These are phyloP conservation scores for Zaprionus tsacasi DNA, from an alignment of 1,140 invertebrate genomes.

Conservation along the genomic window DNA sequence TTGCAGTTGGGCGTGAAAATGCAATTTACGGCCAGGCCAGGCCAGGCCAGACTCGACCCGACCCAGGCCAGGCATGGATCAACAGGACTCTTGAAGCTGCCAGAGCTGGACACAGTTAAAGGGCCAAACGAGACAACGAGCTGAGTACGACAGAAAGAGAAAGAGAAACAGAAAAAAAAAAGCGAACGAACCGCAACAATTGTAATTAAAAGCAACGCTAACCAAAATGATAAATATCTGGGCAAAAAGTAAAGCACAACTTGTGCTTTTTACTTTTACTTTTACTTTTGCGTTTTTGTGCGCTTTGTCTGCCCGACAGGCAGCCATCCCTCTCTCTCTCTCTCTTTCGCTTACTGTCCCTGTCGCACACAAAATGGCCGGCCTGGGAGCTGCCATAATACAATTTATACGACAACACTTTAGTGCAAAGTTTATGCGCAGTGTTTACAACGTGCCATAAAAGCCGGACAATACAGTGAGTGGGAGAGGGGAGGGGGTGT, in stretches of 20 bases:
- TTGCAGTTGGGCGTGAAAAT: constrained; percentile 71
- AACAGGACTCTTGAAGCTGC: constrained; percentile 22
- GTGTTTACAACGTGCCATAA: constrained; percentile 80
- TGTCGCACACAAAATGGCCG: constrained; percentile 58
- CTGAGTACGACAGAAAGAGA: constrained; percentile 8
- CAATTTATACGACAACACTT: constrained; percentile 82
- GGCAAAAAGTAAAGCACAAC: constrained; percentile 54
- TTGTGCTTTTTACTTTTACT: constrained; percentile 44
- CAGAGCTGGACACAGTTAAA: constrained; percentile 23
- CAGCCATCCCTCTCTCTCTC: neutral
- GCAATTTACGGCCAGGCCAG: constrained; percentile 61
- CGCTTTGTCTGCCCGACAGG: constrained; percentile 35
- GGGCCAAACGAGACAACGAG: constrained; percentile 19
- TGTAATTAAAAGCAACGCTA: constrained; percentile 72
- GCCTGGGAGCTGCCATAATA: constrained; percentile 79
- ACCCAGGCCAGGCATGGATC: neutral
- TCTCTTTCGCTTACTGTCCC: neutral
- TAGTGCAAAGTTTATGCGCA: constrained; percentile 80
- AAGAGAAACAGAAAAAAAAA: too few species aligned
- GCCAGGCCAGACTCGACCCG: neutral
- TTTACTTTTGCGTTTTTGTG: constrained; percentile 45
- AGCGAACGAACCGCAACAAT: constrained; percentile 59
- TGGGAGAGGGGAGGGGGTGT: constrained; percentile 8
- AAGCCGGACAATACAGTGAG: constrained; percentile 76
- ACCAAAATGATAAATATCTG: constrained; percentile 69